These are phyloP conservation scores for Lithophane semibrunnea DNA, from an alignment of 2,888 invertebrate genomes.

Conservation along the genomic window DNA sequence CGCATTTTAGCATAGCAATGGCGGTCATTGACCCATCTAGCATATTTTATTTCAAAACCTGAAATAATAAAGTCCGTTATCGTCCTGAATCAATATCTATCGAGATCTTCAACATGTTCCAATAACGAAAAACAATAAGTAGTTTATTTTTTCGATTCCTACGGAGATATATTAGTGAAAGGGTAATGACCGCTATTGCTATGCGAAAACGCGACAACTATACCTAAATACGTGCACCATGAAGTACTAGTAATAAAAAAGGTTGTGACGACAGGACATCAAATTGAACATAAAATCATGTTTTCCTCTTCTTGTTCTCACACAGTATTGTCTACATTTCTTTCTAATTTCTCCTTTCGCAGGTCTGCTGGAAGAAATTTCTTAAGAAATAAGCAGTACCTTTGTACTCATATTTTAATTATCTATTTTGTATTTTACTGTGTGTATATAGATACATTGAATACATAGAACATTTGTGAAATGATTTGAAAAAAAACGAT, in stretches of 20 bases:
- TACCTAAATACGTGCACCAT: not conserved
- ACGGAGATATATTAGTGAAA: not conserved
- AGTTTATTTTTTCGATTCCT: not conserved
- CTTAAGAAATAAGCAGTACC: too few relatives aligned
- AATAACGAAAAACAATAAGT: not conserved
- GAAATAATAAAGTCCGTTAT: not conserved
- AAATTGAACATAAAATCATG: not conserved
- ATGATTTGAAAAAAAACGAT: too few relatives aligned
- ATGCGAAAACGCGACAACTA: not conserved
- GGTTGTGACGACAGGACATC: slow-evolving; percentile 7
- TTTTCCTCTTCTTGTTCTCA: too few relatives aligned
- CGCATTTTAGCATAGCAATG: not conserved
- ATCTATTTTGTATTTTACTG: too few relatives aligned
- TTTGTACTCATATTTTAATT: too few relatives aligned
- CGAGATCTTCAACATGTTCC: not conserved
- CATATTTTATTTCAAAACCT: not conserved
- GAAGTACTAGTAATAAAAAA: not conserved
- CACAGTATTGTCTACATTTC: too few relatives aligned
- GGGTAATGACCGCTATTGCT: not conserved
- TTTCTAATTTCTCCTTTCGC: too few relatives aligned
- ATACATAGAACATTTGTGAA: too few relatives aligned
- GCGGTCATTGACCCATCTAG: not conserved
- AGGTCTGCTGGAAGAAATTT: too few relatives aligned
- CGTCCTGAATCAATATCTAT: not conserved
- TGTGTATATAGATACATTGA: too few relatives aligned